Conservation (phyloP, 2,113 vertebrate genomes). For the Mesocricetus auratus region DNA sequence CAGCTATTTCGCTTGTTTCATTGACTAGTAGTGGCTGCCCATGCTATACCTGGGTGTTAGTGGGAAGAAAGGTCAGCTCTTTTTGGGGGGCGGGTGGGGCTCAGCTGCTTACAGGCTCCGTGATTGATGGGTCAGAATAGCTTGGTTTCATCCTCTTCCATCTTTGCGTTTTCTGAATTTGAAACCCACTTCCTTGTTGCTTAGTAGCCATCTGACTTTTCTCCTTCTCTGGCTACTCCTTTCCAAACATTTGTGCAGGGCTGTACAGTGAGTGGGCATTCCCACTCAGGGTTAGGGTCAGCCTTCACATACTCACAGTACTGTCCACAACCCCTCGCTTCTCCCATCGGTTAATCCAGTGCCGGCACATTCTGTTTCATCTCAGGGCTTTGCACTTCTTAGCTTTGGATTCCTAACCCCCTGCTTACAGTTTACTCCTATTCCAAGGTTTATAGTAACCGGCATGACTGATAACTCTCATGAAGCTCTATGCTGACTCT, state of each 20-base stretch:
- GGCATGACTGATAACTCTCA: background rate
- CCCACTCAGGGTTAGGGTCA: background rate
- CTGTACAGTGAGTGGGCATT: background rate
- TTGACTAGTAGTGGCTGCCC: background rate
- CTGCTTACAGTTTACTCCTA: background rate
- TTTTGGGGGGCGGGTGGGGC: background rate
- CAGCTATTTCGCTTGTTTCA: background rate
- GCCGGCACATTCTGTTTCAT: background rate
- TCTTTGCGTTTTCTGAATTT: slow-evolving; percentile 38
- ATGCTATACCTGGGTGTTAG: background rate
- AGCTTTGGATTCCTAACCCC: background rate
- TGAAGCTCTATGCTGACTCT: background rate
- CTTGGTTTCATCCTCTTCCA: background rate
- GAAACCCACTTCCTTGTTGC: background rate
- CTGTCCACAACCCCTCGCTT: background rate
- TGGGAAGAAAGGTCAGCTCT: background rate
- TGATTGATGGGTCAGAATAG: background rate
- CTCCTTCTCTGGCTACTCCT: background rate
- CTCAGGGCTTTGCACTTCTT: background rate
- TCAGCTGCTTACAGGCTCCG: background rate
- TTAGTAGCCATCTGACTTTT: background rate
- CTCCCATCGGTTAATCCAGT: background rate
- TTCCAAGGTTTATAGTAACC: background rate
- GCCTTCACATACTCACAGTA: background rate
- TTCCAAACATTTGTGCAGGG: background rate